Evolutionary conservation across 2,797 vertebrate species (phyloP).

Genomic region (Neosilurus mollespiculum): DNA sequence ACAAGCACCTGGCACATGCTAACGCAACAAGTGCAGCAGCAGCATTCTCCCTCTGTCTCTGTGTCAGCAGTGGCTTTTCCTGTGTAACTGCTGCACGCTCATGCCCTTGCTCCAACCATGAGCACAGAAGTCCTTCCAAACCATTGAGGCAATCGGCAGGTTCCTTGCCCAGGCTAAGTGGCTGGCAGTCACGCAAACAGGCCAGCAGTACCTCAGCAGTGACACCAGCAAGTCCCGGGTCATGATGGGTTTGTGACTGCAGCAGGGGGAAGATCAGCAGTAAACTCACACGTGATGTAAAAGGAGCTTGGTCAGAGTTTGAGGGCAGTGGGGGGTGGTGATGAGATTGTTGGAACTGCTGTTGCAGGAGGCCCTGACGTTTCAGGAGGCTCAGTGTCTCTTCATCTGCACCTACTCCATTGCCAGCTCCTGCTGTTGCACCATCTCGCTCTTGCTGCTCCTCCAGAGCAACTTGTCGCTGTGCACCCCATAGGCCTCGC

Average conservation of each 20-base stretch:
- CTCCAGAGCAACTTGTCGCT: constrained; percentile 83
- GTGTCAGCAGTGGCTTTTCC: constrained; percentile 75
- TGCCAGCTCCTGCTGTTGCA: constrained; percentile 57
- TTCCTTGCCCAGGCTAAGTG: constrained; percentile 96
- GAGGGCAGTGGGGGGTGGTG: constrained; percentile 77
- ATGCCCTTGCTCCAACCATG: constrained; percentile 88
- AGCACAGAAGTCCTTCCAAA: constrained; percentile 92
- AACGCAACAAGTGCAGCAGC: constrained; percentile 96
- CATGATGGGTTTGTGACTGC: constrained; percentile 94
- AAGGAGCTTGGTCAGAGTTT: constrained; percentile 91
- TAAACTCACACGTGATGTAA: constrained; percentile 94
- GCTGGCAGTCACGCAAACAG: constrained; percentile 97
- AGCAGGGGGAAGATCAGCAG: constrained; percentile 96
- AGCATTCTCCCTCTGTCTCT: constrained; percentile 94
- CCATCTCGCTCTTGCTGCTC: constrained; percentile 81
- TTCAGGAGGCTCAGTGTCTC: constrained; percentile 93
- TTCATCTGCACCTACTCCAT: constrained; percentile 81
- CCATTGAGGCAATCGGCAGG: constrained; percentile 96
- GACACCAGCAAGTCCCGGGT: constrained; percentile 94
- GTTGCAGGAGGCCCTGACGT: constrained; percentile 91
- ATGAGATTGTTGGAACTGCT: constrained; percentile 68
- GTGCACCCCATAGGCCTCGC: constrained; percentile 95
- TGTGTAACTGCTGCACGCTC: constrained; percentile 57
- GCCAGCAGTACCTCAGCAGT: constrained; percentile 95
- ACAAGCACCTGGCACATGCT: constrained; percentile 91